phyloP scores from a whole-genome alignment of 2,797 vertebrate genomes.

The Sebastes diaconus region DNA sequence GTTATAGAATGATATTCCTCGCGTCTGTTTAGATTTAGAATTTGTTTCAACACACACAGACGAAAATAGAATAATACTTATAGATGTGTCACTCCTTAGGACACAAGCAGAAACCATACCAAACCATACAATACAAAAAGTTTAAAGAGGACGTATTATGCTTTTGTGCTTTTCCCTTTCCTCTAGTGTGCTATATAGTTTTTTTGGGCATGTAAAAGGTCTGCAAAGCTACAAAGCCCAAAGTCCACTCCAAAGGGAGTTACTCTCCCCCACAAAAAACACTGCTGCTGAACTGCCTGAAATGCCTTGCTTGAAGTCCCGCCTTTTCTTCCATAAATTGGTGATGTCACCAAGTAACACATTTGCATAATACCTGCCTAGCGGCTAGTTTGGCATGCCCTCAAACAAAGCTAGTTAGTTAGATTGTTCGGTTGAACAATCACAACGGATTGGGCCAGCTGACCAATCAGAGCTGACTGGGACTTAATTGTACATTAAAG shows the following conservation, averaged over 20 bases:
- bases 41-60: not conserved
- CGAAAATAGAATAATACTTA: not conserved
- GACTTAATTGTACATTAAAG: not conserved
- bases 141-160: not conserved
- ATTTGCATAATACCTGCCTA: not conserved
- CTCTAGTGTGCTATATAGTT: fast-evolving
- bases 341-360: not conserved
- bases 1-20: not conserved
- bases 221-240: not conserved
- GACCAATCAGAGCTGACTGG: too few relatives aligned
- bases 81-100: not conserved
- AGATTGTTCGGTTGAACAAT: too few relatives aligned
- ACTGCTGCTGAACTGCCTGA: not conserved
- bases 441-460: too few relatives aligned
- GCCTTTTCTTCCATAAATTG: not conserved
- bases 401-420: not conserved
- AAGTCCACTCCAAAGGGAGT: not conserved
- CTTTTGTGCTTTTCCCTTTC: too few relatives aligned
- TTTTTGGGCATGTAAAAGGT: not conserved
- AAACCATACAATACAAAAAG: not conserved
- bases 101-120: not conserved
- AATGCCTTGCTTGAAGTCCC: not conserved
- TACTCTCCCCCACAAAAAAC: not conserved
- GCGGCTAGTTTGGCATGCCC: not conserved
- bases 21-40: not conserved